phyloP scores from a whole-genome alignment of 2,797 vertebrate genomes.

The Spinibarbus caldwelli region DNA sequence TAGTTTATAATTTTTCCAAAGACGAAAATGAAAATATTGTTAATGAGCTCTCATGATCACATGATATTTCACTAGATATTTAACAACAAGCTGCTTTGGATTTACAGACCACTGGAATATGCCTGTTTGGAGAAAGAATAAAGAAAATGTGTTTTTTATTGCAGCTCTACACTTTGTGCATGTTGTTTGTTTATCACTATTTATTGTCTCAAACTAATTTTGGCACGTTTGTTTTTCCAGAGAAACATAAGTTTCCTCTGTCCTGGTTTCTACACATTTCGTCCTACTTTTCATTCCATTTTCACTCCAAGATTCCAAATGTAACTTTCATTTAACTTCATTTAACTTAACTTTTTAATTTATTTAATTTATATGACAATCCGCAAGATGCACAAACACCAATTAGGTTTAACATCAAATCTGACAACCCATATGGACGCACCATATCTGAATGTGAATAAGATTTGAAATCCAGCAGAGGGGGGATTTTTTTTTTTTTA shows the following conservation, averaged over 20 bases:
- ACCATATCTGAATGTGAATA: not conserved
- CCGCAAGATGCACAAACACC: not conserved
- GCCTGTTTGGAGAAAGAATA: constrained; percentile 64
- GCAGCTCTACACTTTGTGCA: constrained; percentile 71
- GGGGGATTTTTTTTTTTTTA: not conserved
- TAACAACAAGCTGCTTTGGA: constrained; percentile 76
- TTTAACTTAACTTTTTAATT: constrained; percentile 5
- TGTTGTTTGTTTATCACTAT: constrained; percentile 78
- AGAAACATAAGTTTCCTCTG: constrained; percentile 70
- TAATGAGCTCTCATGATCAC: constrained; percentile 77
- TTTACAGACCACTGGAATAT: constrained; percentile 74
- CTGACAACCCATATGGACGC: not conserved
- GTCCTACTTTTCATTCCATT: constrained; percentile 73
- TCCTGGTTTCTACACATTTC: constrained; percentile 78
- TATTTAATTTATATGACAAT: not conserved
- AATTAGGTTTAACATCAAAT: not conserved
- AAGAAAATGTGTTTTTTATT: constrained; percentile 81
- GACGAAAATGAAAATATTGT: constrained; percentile 63
- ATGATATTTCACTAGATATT: constrained; percentile 72
- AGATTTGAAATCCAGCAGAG: not conserved
- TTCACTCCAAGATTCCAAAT: constrained; percentile 33
- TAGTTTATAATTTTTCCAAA: constrained; percentile 53
- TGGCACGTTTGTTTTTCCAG: constrained; percentile 81
- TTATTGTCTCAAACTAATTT: constrained; percentile 82
- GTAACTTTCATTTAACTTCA: constrained; percentile 45